These are phyloP conservation scores for Anguilla marmorata DNA, from an alignment of 2,797 vertebrate species.

Conservation along the genomic window DNA sequence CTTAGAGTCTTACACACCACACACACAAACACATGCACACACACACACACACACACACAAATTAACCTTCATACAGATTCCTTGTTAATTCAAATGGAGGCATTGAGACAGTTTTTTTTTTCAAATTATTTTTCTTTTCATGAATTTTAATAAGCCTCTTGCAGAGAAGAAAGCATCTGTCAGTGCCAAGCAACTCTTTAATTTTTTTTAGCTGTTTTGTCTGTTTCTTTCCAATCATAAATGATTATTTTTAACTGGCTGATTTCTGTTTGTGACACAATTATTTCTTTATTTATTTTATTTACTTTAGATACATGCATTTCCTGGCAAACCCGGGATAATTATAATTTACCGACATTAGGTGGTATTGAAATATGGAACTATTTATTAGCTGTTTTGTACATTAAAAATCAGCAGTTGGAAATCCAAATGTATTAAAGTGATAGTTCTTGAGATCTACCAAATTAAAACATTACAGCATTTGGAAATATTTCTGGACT, in stretches of 20 bases:
- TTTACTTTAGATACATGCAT: neutral
- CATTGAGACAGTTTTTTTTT: neutral
- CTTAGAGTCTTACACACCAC: conserved; percentile 24
- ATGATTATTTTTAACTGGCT: neutral
- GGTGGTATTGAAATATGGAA: neutral
- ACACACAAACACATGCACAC: conserved; percentile 43
- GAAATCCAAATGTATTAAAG: neutral
- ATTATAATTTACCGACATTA: neutral
- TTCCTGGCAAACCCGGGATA: neutral
- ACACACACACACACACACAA: conserved; percentile 51
- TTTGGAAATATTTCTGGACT: neutral
- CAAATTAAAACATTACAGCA: neutral
- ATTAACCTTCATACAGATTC: neutral
- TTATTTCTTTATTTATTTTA: neutral
- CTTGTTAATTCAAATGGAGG: neutral
- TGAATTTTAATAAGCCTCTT: neutral
- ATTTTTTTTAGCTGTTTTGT: conserved; percentile 13
- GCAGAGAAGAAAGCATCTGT: neutral
- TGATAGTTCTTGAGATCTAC: neutral
- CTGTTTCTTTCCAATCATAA: neutral
- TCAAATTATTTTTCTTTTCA: neutral
- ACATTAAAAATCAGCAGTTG: neutral
- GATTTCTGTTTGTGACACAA: neutral
- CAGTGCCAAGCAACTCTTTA: neutral
- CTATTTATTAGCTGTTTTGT: neutral